Conservation (phyloP, 2,113 vertebrate genomes). For the Chaetodon auriga region DNA sequence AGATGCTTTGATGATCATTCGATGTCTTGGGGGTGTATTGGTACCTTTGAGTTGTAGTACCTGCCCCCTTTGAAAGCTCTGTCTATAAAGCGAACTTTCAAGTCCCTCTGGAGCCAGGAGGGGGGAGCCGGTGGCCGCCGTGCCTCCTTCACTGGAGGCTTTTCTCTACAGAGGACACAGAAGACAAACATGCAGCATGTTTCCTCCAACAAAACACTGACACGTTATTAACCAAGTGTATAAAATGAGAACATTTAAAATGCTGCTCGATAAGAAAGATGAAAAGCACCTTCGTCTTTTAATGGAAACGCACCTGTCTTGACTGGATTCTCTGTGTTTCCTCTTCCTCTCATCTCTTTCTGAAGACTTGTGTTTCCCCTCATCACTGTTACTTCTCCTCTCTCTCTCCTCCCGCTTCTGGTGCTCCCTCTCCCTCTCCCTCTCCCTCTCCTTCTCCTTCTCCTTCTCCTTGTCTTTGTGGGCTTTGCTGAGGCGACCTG, state of each 20-base stretch:
- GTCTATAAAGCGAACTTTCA: conserved; percentile 91
- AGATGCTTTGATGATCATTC: not conserved
- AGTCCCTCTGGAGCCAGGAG: conserved; percentile 90
- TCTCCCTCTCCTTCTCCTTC: conserved; percentile 57
- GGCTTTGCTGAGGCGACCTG: conserved; percentile 86
- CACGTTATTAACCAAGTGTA: not conserved
- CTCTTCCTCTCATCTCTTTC: conserved; percentile 81
- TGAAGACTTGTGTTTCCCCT: conserved; percentile 69
- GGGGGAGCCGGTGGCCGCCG: conserved; percentile 67
- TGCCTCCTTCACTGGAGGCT: conserved; percentile 76
- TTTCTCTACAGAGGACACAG: conserved; percentile 72
- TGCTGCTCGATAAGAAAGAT: not conserved
- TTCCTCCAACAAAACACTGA: not conserved
- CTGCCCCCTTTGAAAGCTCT: conserved; percentile 89
- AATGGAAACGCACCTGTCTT: conserved; percentile 74
- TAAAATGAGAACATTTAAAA: not conserved
- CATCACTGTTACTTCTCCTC: conserved; percentile 26
- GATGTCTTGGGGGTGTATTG: not conserved
- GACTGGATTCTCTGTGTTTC: conserved; percentile 79
- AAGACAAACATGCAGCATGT: not conserved
- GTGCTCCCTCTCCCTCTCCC: conserved; percentile 49
- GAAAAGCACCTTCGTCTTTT: not conserved
- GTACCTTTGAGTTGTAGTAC: conserved; percentile 93
- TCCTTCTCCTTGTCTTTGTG: conserved; percentile 83
- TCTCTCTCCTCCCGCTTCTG: conserved; percentile 68